Conservation (phyloP, 2,888 invertebrate species). For the Graphium colonna region DNA sequence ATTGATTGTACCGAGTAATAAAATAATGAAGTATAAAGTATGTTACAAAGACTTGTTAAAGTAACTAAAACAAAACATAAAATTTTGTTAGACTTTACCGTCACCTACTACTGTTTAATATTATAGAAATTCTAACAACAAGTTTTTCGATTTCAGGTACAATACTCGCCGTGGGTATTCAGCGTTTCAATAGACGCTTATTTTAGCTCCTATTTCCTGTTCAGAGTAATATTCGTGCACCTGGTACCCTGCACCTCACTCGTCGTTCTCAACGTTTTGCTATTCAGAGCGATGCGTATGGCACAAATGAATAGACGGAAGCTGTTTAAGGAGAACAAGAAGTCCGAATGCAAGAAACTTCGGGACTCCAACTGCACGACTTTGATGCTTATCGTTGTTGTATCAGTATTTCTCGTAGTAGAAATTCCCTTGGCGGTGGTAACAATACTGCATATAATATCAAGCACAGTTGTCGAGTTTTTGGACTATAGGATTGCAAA, state of each 20-base stretch:
- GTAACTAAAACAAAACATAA: too few species aligned
- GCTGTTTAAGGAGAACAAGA: conserved; percentile 87
- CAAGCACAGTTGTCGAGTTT: conserved; percentile 85
- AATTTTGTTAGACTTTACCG: too few species aligned
- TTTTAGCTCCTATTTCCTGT: conserved; percentile 90
- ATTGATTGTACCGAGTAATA: too few species aligned
- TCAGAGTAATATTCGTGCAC: conserved; percentile 94
- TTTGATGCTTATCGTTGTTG: conserved; percentile 92
- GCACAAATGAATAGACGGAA: conserved; percentile 89
- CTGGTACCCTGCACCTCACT: conserved; percentile 93
- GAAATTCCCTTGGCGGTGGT: conserved; percentile 92
- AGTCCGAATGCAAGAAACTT: conserved; percentile 88
- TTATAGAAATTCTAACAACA: too few species aligned
- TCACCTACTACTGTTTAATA: too few species aligned
- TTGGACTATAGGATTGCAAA: conserved; percentile 89
- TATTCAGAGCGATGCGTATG: conserved; percentile 91
- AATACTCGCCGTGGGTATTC: conserved; percentile 86
- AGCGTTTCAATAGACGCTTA: conserved; percentile 86
- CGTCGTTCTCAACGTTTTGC: conserved; percentile 91
- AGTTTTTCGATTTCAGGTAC: conserved; percentile 54
- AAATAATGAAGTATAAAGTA: too few species aligned
- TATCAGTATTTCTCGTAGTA: conserved; percentile 89
- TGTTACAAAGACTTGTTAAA: too few species aligned
- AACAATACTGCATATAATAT: conserved; percentile 90
- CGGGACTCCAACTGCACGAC: conserved; percentile 92